Base-by-base conservation (phyloP, 2,113 vertebrate species). In the Tenebrosternarchus preto region DNA sequence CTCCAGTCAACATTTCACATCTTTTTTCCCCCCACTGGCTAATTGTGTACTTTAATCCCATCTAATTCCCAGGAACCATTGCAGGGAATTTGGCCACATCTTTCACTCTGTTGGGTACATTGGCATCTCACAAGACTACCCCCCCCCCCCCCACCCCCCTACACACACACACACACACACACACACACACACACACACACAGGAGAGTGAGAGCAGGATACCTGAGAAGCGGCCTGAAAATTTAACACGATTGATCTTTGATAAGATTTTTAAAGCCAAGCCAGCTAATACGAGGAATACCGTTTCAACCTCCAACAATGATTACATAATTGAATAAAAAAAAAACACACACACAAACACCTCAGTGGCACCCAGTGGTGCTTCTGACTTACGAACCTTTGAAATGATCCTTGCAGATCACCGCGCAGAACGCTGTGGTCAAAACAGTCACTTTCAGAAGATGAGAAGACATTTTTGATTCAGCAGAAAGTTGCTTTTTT, bases 41-140 rank as follows among this genome's bases (percentile, higher is more conserved):
- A 76, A 76, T 71, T 16, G 64, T 11, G 2, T 53, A 15, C 61
- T 24, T 31, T 90, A 90, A 90, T 90, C 85, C 88, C 16, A 70
- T 88, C 86, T 86, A 85, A 91, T 88, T 87, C 88, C 43, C 24
- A 76, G 80, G 82, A 79, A 25, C 86, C 83, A 90, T 88, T 84
- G 87, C 87, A 85, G 85, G 80, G 80, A 87, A 82, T 82, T 73
- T 31, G 81, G 27, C 39, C 59, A 57, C 53, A 80, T 89, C 83
- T 82, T 73, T 74, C 90, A 89, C 73, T 81, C 78, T 12, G 82
- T 82, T 83, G 69, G 72, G 82, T 80, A 72, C 85, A 88, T 88
- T 88, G 88, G 89, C 86, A 87, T 89, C 84, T 84, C 81, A 64
- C 73, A 77, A 82, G 57, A 36, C 33, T 19, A 27, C 19, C 64